These are phyloP conservation scores for Numenius arquata DNA, from an alignment of 2,113 vertebrate genomes.

Conservation along the genomic window DNA sequence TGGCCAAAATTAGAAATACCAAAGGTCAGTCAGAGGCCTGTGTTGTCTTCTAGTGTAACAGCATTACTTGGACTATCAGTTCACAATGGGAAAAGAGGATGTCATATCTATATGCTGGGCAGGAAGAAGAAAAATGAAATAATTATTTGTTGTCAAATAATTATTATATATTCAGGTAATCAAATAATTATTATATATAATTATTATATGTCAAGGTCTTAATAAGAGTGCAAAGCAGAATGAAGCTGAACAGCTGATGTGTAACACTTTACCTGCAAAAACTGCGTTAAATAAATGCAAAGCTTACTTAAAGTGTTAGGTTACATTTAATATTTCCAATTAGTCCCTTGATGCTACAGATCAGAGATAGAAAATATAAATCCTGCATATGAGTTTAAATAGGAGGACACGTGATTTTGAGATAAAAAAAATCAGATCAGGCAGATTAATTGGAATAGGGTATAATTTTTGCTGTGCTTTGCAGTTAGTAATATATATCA, in stretches of 20 bases:
- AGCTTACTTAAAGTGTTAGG: neutral
- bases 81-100: neutral
- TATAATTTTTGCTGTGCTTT: neutral
- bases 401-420: neutral
- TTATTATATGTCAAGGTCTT: neutral
- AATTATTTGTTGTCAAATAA: neutral
- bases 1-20: neutral
- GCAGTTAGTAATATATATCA: neutral
- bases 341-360: neutral
- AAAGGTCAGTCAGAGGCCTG: neutral
- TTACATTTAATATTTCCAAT: neutral
- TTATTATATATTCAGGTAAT: no score
- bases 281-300: neutral
- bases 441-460: neutral
- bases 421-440: no score
- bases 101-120: neutral
- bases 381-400: neutral
- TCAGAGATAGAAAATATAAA: neutral
- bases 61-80: neutral
- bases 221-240: neutral
- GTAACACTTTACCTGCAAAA: neutral
- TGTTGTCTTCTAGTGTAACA: neutral
- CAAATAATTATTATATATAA: no score
- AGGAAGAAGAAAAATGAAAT: neutral
- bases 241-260: neutral